Percentiles rank a stretch among this genome's conserved stretches.
Evolutionary conservation across 2,888 invertebrate species (phyloP).

Genomic region (Lasioglossum pauxillum): DNA sequence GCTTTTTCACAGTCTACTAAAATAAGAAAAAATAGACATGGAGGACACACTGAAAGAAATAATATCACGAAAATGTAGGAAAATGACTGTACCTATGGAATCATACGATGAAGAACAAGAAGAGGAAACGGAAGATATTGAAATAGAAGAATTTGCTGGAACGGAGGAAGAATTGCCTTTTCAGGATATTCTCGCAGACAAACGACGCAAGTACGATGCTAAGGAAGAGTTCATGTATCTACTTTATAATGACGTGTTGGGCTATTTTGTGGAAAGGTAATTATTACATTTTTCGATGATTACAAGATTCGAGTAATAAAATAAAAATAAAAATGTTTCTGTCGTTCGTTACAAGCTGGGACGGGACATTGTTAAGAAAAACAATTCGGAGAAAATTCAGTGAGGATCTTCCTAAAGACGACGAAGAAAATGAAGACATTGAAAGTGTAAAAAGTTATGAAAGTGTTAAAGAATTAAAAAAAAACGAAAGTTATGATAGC

Average conservation of each 20-base stretch:
- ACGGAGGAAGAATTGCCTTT: conserved; percentile 49
- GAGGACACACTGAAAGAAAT: conserved; percentile 26
- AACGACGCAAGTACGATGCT: conserved; percentile 62
- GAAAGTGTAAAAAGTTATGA: not conserved
- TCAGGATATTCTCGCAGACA: conserved; percentile 65
- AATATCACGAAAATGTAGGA: conserved; percentile 42
- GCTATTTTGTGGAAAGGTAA: conserved; percentile 67
- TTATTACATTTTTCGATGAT: not conserved
- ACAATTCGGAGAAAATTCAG: conserved; percentile 16
- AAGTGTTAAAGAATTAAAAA: not conserved
- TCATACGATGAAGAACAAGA: conserved; percentile 13
- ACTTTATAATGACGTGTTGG: conserved; percentile 70
- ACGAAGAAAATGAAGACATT: not conserved
- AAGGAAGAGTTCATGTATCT: conserved; percentile 70
- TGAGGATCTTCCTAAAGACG: conserved; percentile 11
- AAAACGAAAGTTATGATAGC: not conserved
- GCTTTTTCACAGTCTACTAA: not conserved
- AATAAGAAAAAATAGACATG: not conserved
- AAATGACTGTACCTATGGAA: conserved; percentile 4
- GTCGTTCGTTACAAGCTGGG: conserved; percentile 55
- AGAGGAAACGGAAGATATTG: not conserved
- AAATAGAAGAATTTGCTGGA: not conserved
- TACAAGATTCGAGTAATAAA: not conserved
- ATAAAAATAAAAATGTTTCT: not conserved
- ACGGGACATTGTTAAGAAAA: conserved; percentile 57